These are phyloP conservation scores for Macrosoma leucophasiata DNA, from an alignment of 2,888 invertebrate species.

Conservation along the genomic window DNA sequence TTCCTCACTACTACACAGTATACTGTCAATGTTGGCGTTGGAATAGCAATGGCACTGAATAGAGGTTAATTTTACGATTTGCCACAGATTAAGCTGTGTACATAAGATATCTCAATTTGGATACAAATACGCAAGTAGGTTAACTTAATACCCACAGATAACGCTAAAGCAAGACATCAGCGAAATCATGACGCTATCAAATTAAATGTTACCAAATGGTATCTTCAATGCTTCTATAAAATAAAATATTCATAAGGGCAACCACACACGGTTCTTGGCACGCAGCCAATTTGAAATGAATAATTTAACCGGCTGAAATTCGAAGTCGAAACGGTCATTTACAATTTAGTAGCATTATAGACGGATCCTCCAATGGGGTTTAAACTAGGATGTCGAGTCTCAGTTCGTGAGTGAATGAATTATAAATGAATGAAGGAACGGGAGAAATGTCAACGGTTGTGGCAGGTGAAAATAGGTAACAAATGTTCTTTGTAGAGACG, in stretches of 20 bases:
- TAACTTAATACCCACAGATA: too few species aligned
- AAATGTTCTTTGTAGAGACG: too few species aligned
- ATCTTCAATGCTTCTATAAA: conserved; percentile 29
- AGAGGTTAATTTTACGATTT: too few species aligned
- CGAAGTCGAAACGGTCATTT: conserved; percentile 54
- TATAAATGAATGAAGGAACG: conserved; percentile 35
- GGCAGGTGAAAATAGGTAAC: not conserved
- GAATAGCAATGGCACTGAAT: too few species aligned
- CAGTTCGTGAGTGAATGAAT: conserved; percentile 37
- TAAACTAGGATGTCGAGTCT: conserved; percentile 27
- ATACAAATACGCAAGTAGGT: too few species aligned
- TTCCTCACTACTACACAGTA: too few species aligned
- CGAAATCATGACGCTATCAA: conserved; percentile 38
- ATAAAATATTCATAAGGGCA: conserved; percentile 39
- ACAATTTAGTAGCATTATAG: conserved; percentile 61
- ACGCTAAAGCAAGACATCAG: conserved; percentile 16
- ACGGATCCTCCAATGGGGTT: conserved; percentile 36
- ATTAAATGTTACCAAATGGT: conserved; percentile 36
- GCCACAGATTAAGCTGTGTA: too few species aligned
- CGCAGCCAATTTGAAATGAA: conserved; percentile 51
- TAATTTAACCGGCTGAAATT: conserved; percentile 53
- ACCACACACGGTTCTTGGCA: conserved; percentile 31
- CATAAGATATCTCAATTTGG: too few species aligned
- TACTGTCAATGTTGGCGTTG: too few species aligned
- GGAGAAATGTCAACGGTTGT: conserved; percentile 12